phyloP scores from a whole-genome alignment of 2,797 vertebrate genomes.

The Gouania willdenowi region DNA sequence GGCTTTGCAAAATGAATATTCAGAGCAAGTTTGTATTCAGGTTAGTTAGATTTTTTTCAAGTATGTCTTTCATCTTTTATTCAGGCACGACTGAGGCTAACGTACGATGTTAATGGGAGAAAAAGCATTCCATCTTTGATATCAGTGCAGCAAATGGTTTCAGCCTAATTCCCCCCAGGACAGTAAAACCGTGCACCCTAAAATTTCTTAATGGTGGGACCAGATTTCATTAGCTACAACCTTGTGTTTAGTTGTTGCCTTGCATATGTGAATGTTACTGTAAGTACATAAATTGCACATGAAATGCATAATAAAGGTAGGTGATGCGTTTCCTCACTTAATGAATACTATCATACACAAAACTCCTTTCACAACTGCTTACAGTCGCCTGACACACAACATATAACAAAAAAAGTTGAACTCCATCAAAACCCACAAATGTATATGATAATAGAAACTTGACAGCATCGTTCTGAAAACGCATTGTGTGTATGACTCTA shows the following conservation, averaged over 20 bases:
- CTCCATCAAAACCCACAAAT: too few relatives aligned
- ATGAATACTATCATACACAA: constrained; percentile 12
- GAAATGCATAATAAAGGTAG: too few relatives aligned
- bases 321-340: constrained; percentile 8
- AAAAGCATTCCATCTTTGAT: constrained; percentile 28
- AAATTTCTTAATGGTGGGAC: neutral
- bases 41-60: neutral
- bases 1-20: neutral
- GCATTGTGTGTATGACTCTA: constrained; percentile 62
- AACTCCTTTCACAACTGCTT: constrained; percentile 26
- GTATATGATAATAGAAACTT: too few relatives aligned
- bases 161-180: constrained; percentile 5
- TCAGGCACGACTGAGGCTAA: constrained; percentile 12
- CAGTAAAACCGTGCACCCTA: constrained; percentile 1
- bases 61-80: constrained; percentile 33
- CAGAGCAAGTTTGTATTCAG: constrained; percentile 1
- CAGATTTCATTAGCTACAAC: constrained; percentile 3
- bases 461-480: constrained; percentile 17
- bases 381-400: constrained; percentile 50
- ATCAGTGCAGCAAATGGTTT: constrained; percentile 15
- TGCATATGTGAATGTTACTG: neutral
- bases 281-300: neutral
- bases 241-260: neutral
- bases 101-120: constrained; percentile 16
- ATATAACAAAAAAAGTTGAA: too few relatives aligned